phyloP scores from a whole-genome alignment of 2,113 vertebrate species.

The Anhinga anhinga region DNA sequence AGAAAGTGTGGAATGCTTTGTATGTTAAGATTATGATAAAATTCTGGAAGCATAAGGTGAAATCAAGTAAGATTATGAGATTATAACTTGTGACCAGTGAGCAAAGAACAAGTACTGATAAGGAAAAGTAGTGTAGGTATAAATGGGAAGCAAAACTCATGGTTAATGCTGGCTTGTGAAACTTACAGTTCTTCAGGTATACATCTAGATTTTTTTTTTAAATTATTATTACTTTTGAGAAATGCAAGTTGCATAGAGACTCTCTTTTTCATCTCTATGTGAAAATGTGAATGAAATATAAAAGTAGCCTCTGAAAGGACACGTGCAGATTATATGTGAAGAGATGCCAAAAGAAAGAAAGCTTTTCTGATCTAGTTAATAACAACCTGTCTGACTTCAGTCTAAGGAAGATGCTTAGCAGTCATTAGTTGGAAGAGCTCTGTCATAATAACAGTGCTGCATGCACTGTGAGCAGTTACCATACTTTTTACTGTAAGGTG shows the following conservation, averaged over 20 bases:
- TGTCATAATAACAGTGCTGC: background rate
- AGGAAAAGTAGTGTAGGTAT: background rate
- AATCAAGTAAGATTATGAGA: background rate
- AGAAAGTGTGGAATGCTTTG: rapidly evolving
- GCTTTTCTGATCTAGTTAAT: background rate
- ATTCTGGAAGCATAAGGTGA: background rate
- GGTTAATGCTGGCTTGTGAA: background rate
- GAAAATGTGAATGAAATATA: background rate
- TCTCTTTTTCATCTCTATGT: background rate
- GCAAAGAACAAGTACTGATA: background rate
- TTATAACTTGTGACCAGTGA: background rate
- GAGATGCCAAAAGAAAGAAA: background rate
- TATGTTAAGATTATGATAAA: background rate
- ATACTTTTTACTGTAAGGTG: background rate
- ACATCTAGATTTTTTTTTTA: background rate
- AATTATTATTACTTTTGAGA: background rate
- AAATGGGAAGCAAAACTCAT: background rate
- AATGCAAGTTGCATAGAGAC: background rate
- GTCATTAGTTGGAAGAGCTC: background rate
- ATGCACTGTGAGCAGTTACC: background rate
- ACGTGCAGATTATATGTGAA: background rate
- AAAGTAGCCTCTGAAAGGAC: background rate
- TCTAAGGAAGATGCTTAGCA: background rate
- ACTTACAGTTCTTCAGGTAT: background rate
- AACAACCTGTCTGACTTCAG: background rate